Evolutionary conservation across 2,888 invertebrate genomes (phyloP).

Genomic region (Caenorhabditis sp.): DNA sequence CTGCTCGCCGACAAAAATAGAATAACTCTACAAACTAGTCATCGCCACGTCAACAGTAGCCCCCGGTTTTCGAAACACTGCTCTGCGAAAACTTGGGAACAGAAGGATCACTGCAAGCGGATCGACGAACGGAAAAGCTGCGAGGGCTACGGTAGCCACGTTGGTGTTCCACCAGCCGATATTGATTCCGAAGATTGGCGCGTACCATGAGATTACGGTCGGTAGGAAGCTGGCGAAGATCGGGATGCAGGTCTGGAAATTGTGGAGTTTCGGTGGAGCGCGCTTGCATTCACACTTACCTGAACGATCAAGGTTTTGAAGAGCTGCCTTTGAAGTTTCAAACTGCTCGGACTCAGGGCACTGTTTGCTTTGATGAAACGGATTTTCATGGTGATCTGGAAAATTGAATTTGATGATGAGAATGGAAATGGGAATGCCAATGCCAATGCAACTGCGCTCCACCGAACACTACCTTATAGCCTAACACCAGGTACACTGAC

Average conservation of each 20-base stretch:
- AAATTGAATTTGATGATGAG: neutral
- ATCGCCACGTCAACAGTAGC: neutral
- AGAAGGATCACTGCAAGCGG: slow-evolving; percentile 42
- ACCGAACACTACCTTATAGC: slow-evolving; percentile 28
- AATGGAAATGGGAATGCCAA: too few species aligned
- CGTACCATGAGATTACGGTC: slow-evolving; percentile 47
- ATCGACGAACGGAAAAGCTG: slow-evolving; percentile 51
- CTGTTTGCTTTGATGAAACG: slow-evolving; percentile 8
- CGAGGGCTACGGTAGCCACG: slow-evolving; percentile 32
- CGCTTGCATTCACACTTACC: neutral
- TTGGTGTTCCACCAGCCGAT: slow-evolving; percentile 51
- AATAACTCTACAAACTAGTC: neutral
- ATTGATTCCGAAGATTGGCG: slow-evolving; percentile 33
- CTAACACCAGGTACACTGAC: slow-evolving; percentile 20
- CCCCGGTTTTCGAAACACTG: slow-evolving; percentile 1
- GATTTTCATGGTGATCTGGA: slow-evolving; percentile 26
- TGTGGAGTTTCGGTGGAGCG: neutral
- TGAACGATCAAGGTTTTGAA: slow-evolving; percentile 28
- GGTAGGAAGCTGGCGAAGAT: slow-evolving; percentile 37
- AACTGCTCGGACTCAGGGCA: neutral
- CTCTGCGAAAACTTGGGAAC: slow-evolving; percentile 44
- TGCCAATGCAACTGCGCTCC: too few species aligned
- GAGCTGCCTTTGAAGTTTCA: slow-evolving; percentile 26
- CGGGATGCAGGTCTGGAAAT: slow-evolving; percentile 52
- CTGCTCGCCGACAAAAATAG: too few species aligned